Conservation (phyloP, 2,888 invertebrate genomes). For the Choristoneura rosaceana region DNA sequence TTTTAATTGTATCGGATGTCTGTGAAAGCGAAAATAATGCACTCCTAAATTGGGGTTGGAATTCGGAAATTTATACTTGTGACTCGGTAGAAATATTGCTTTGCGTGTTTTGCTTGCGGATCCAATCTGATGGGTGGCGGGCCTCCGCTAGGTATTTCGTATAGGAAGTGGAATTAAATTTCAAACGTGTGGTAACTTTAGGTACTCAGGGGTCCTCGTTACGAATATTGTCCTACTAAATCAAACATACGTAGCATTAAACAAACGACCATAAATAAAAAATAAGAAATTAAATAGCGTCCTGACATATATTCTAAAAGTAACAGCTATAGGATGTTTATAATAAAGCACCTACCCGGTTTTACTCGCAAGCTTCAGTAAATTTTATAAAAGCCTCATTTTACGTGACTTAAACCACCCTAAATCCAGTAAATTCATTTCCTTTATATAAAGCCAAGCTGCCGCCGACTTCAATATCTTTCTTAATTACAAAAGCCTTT, state of each 20-base stretch:
- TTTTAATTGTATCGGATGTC: constrained; percentile 86
- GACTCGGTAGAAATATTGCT: constrained; percentile 72
- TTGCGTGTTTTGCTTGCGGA: constrained; percentile 69
- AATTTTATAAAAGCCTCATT: constrained; percentile 52
- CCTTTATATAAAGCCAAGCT: constrained; percentile 82
- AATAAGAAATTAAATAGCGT: neutral
- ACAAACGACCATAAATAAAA: neutral
- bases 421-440: constrained; percentile 82
- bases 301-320: neutral
- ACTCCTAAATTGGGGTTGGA: constrained; percentile 84
- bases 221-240: neutral
- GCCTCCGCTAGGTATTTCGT: constrained; percentile 33
- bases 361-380: constrained; percentile 39
- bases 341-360: neutral
- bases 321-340: neutral
- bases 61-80: constrained; percentile 79
- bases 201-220: too few species aligned
- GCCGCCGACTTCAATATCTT: constrained; percentile 84
- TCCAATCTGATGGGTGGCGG: constrained; percentile 50
- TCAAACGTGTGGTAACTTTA: neutral
- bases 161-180: constrained; percentile 26
- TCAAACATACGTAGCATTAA: neutral
- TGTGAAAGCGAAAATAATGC: constrained; percentile 86
- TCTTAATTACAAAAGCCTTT: constrained; percentile 86
- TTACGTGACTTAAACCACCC: constrained; percentile 75